Evolutionary conservation across 2,888 invertebrate species (phyloP).

Genomic region (Petrophora chlorosata): DNA sequence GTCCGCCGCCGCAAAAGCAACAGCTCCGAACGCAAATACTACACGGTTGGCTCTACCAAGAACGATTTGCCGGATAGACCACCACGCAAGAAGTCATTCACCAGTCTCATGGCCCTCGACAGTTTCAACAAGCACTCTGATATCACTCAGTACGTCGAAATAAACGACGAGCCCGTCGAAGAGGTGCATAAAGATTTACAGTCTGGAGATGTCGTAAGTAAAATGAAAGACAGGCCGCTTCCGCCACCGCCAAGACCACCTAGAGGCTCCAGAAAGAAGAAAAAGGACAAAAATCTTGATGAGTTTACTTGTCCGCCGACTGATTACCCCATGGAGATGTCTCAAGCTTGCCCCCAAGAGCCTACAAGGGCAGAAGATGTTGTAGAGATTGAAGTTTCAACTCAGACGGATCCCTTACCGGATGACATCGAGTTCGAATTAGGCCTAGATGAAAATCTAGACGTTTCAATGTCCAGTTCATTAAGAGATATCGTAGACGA

Average conservation of each 20-base stretch:
- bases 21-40: conserved; percentile 85
- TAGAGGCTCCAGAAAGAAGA: conserved; percentile 81
- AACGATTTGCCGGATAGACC: conserved; percentile 84
- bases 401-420: conserved; percentile 93
- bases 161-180: conserved; percentile 84
- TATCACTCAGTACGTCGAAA: conserved; percentile 85
- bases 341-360: conserved; percentile 40
- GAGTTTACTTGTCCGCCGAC: conserved; percentile 34
- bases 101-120: conserved; percentile 79
- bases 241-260: conserved; percentile 95
- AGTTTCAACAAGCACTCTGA: conserved; percentile 78
- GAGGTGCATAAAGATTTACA: conserved; percentile 86
- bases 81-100: conserved; percentile 85
- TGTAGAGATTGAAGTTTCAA: conserved; percentile 89
- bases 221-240: conserved; percentile 93
- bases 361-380: conserved; percentile 58
- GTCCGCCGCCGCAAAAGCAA: conserved; percentile 72
- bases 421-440: conserved; percentile 89
- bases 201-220: conserved; percentile 90
- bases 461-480: conserved; percentile 76
- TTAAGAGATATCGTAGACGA: conserved; percentile 77
- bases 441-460: conserved; percentile 74
- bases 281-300: conserved; percentile 53
- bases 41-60: conserved; percentile 84
- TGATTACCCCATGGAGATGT: conserved; percentile 41